A percentile compares a stretch with the other conserved stretches of the same genome.
Conservation (phyloP, 2,888 invertebrate genomes). For the Lymantria dispar region DNA sequence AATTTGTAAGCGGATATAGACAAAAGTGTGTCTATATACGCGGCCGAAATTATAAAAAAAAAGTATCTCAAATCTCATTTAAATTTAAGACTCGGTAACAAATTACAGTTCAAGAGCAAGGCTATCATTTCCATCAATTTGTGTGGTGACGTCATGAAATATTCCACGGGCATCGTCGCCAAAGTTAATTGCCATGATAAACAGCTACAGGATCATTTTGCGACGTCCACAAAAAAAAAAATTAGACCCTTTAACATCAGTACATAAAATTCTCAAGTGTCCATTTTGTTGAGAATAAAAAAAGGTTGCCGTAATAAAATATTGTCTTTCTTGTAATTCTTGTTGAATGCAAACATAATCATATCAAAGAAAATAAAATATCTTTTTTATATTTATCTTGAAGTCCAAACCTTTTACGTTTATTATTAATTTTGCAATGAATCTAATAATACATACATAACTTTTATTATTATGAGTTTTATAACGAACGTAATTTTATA, state of each 20-base stretch:
- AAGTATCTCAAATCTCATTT: slow-evolving; percentile 4
- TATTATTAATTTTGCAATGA: neutral
- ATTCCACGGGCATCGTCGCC: slow-evolving; percentile 37
- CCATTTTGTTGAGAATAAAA: slow-evolving; percentile 5
- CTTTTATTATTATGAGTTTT: no score
- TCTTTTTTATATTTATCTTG: neutral
- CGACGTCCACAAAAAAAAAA: slow-evolving; percentile 23
- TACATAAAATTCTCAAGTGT: slow-evolving; percentile 16
- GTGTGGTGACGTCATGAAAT: slow-evolving; percentile 32
- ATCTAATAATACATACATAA: no score
- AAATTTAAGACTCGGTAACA: slow-evolving; percentile 16
- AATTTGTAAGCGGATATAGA: no score
- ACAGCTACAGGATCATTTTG: slow-evolving; percentile 48
- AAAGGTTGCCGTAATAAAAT: slow-evolving; percentile 2
- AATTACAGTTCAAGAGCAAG: slow-evolving; percentile 10
- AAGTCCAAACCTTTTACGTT: neutral
- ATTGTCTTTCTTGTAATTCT: neutral
- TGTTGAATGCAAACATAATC: neutral
- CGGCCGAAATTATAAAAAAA: neutral
- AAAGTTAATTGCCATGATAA: slow-evolving; percentile 58
- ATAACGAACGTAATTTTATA: no score
- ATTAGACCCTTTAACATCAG: slow-evolving; percentile 20
- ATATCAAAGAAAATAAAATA: neutral
- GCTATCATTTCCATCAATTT: slow-evolving; percentile 29
- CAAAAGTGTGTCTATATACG: no score